A percentile compares a stretch with the other conserved stretches of the same genome.
Conservation (phyloP, 2,888 invertebrate species). For the Agonopterix heracliana region DNA sequence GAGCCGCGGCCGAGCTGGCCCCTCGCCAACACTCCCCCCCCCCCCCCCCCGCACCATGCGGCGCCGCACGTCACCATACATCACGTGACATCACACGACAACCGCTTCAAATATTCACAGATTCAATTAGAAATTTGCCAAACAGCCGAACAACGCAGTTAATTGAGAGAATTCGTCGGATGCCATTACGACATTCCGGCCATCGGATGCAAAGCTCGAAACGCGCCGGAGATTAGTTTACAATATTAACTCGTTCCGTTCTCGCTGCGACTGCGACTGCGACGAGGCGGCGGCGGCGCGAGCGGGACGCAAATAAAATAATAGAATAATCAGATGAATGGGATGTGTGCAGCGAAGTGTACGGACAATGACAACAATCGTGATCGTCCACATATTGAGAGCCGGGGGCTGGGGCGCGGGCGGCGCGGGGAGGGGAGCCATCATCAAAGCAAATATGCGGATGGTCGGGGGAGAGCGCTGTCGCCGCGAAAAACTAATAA, state of each 20-base stretch:
- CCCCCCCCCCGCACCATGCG: slow-evolving; percentile 3
- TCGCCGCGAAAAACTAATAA: slow-evolving; percentile 72
- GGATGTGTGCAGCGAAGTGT: slow-evolving; percentile 9
- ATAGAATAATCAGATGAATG: slow-evolving; percentile 20
- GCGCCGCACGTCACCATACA: slow-evolving; percentile 12
- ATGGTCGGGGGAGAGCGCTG: slow-evolving; percentile 28
- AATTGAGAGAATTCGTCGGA: slow-evolving; percentile 44
- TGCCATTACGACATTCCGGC: slow-evolving; percentile 34
- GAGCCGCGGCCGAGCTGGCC: slow-evolving; percentile 22
- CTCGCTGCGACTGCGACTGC: not conserved
- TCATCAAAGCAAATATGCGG: slow-evolving; percentile 46
- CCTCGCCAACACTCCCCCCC: slow-evolving; percentile 30
- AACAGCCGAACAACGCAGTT: slow-evolving; percentile 42
- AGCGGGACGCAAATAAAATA: slow-evolving; percentile 29
- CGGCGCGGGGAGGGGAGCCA: slow-evolving; percentile 1
- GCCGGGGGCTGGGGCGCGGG: not conserved
- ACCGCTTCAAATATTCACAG: slow-evolving; percentile 37
- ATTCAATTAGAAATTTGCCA: slow-evolving; percentile 52
- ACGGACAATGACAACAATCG: slow-evolving; percentile 16
- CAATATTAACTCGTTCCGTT: slow-evolving; percentile 27
- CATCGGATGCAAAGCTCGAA: slow-evolving; percentile 23
- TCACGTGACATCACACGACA: slow-evolving; percentile 31
- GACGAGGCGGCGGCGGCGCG: not conserved
- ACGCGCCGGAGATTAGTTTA: slow-evolving; percentile 21
- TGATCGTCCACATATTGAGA: slow-evolving; percentile 16